phyloP scores from a whole-genome alignment of 2,888 invertebrate species.

The Gymnosoma rotundatum region DNA sequence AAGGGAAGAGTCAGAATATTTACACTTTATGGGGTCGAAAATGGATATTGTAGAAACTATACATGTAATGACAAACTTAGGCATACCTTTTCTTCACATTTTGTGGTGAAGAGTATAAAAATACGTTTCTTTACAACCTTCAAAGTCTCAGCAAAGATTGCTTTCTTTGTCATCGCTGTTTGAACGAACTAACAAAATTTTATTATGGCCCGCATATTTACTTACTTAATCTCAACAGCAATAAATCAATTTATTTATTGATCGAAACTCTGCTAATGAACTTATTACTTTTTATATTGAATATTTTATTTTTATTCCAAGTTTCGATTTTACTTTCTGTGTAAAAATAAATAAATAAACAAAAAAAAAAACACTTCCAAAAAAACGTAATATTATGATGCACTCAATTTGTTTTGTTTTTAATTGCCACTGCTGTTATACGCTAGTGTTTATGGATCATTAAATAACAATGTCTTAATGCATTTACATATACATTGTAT shows the following conservation, averaged over 20 bases:
- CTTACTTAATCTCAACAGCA: constrained; percentile 24
- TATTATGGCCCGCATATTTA: background rate
- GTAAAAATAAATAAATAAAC: constrained; percentile 5
- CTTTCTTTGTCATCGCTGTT: background rate
- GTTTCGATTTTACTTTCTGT: constrained; percentile 1
- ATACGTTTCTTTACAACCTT: too few species aligned
- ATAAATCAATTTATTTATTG: constrained; percentile 42
- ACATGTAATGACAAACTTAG: too few species aligned
- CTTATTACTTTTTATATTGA: constrained; percentile 28
- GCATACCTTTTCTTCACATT: too few species aligned
- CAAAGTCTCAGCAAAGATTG: background rate
- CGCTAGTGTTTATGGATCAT: background rate
- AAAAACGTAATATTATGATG: constrained; percentile 21
- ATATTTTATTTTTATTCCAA: constrained; percentile 10
- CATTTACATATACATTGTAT: too few species aligned
- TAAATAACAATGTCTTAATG: constrained; percentile 2
- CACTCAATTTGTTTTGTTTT: constrained; percentile 36
- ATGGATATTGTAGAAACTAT: too few species aligned
- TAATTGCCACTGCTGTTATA: constrained; percentile 19
- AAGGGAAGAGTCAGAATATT: too few species aligned
- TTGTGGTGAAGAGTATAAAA: too few species aligned
- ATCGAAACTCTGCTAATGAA: constrained; percentile 46
- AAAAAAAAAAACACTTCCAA: background rate
- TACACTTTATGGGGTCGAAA: too few species aligned
- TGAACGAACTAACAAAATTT: background rate